phyloP scores from a whole-genome alignment of 2,888 invertebrate species.

The Epistrophella euchroma region DNA sequence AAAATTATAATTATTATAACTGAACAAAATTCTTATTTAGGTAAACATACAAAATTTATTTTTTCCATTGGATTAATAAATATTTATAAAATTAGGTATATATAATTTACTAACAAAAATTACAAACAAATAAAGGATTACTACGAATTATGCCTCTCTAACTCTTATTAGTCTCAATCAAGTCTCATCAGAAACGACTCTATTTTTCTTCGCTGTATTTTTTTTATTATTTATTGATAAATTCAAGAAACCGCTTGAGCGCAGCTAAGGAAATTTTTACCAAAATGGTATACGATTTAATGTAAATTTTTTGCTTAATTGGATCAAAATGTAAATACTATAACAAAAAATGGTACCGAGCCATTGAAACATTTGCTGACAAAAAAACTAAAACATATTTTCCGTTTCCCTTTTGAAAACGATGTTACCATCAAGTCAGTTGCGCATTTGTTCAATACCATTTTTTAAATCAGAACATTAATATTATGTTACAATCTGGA shows the following conservation, averaged over 20 bases:
- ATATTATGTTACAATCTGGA: conserved; percentile 49
- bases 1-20: conserved; percentile 25
- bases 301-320: conserved; percentile 21
- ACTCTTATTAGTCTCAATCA: conserved; percentile 5
- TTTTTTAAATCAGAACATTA: conserved; percentile 37
- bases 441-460: conserved; percentile 28
- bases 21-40: conserved; percentile 33
- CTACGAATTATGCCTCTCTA: conserved; percentile 55
- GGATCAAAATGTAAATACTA: conserved; percentile 24
- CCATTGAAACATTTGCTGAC: not conserved
- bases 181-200: conserved; percentile 4
- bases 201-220: not conserved
- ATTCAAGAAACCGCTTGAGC: not conserved
- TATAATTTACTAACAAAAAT: conserved; percentile 68
- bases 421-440: conserved; percentile 24
- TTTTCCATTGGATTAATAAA: conserved; percentile 74
- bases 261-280: conserved; percentile 1
- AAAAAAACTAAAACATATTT: not conserved
- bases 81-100: conserved; percentile 75
- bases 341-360: conserved; percentile 1
- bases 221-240: not conserved
- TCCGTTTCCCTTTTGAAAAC: conserved; percentile 25
- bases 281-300: conserved; percentile 18
- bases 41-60: conserved; percentile 61
- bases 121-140: conserved; percentile 74